phyloP scores from a whole-genome alignment of 2,797 vertebrate genomes.

The Pampus argenteus region DNA sequence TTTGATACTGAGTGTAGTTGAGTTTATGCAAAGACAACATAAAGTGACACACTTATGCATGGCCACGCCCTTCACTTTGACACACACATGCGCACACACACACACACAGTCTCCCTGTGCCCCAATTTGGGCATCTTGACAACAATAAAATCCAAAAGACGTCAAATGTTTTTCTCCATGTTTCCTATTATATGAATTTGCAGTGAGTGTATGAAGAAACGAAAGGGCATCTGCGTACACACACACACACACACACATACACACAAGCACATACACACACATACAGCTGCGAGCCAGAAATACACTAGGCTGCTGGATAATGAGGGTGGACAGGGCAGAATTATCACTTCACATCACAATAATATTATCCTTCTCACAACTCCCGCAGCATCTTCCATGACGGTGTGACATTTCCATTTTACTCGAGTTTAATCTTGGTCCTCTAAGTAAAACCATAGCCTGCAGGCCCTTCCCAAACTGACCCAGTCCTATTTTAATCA shows the following conservation, averaged over 20 bases:
- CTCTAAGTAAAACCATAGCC: constrained; percentile 85
- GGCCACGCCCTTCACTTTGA: constrained; percentile 38
- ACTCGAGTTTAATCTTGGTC: constrained; percentile 85
- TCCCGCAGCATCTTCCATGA: constrained; percentile 81
- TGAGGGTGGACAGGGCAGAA: constrained; percentile 82
- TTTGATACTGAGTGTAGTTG: constrained; percentile 50
- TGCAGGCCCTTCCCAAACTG: constrained; percentile 79
- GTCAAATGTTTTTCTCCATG: constrained; percentile 65
- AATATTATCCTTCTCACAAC: constrained; percentile 85
- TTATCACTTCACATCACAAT: constrained; percentile 86
- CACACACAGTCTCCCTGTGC: constrained; percentile 14
- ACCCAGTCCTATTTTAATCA: constrained; percentile 88
- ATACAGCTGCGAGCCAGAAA: constrained; percentile 78
- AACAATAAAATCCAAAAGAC: constrained; percentile 62
- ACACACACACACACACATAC: constrained; percentile 30
- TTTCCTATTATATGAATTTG: constrained; percentile 68
- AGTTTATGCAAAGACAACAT: constrained; percentile 51
- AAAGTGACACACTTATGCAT: constrained; percentile 18
- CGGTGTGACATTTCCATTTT: constrained; percentile 87
- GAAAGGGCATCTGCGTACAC: constrained; percentile 57
- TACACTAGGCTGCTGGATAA: constrained; percentile 79
- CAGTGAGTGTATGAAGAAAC: constrained; percentile 59
- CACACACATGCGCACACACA: constrained; percentile 6
- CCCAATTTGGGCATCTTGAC: constrained; percentile 43
- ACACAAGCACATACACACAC: constrained; percentile 42